Evolutionary conservation across 1,140 invertebrate species (phyloP).

Genomic region (Campoletis sonorensis): DNA sequence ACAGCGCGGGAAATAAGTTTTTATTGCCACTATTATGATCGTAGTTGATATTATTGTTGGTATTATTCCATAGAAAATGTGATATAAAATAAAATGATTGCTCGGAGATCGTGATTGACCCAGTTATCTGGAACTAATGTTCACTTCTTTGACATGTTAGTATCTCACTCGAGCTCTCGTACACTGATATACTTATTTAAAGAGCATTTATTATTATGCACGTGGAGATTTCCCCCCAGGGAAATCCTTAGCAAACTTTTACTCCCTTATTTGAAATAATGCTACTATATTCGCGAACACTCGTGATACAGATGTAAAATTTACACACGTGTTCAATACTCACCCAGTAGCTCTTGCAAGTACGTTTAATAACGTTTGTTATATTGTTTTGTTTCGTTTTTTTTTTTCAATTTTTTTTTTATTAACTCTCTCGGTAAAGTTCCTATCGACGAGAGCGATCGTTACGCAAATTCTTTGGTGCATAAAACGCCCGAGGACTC

Average conservation of each 20-base stretch:
- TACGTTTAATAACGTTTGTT: neutral
- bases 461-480: constrained; percentile 32
- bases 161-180: neutral
- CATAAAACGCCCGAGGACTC: constrained; percentile 1
- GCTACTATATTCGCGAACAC: neutral
- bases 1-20: too few relatives aligned
- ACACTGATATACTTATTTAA: neutral
- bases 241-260: constrained; percentile 7
- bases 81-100: neutral
- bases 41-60: neutral
- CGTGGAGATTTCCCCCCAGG: neutral
- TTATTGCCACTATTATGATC: too few relatives aligned
- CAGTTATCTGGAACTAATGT: constrained; percentile 66
- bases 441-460: neutral
- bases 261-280: neutral
- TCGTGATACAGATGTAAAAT: neutral
- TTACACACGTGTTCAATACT: neutral
- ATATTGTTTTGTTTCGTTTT: too few relatives aligned
- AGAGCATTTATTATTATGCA: constrained; percentile 15
- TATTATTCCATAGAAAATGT: neutral
- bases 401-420: neutral
- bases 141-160: constrained; percentile 55
- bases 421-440: neutral
- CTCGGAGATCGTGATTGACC: constrained; percentile 60
- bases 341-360: constrained; percentile 18